phyloP scores from a whole-genome alignment of 2,113 vertebrate genomes.

The Cervus canadensis region DNA sequence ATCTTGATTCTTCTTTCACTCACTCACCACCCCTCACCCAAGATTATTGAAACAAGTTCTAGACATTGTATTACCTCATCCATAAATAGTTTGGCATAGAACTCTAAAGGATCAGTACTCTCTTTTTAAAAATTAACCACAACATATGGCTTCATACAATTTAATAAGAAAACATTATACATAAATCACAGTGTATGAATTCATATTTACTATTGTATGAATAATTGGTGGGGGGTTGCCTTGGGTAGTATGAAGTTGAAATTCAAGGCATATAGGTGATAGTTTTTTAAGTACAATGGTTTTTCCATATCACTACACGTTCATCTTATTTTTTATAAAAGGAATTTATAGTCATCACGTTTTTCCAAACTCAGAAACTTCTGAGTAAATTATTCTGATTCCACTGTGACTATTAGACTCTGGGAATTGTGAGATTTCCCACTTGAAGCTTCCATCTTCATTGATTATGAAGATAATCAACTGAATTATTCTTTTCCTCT shows the following conservation, averaged over 20 bases:
- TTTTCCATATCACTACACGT: slow-evolving; percentile 58
- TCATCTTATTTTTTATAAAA: slow-evolving; percentile 54
- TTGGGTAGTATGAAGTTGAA: background rate
- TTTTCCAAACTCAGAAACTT: slow-evolving; percentile 72
- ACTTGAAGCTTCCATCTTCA: slow-evolving; percentile 29
- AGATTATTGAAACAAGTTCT: background rate
- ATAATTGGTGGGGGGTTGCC: background rate
- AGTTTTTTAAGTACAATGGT: slow-evolving; percentile 56
- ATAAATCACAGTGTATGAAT: background rate
- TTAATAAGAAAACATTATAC: background rate
- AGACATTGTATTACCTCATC: background rate
- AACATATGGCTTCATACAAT: background rate
- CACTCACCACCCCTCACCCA: background rate
- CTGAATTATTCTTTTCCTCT: slow-evolving; percentile 48
- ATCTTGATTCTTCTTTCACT: background rate
- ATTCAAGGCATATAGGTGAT: background rate
- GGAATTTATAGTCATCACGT: slow-evolving; percentile 48
- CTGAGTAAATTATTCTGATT: slow-evolving; percentile 73
- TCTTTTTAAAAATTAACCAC: background rate
- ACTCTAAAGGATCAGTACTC: background rate
- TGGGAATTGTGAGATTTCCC: slow-evolving; percentile 7
- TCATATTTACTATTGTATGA: background rate
- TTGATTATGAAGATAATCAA: slow-evolving; percentile 66
- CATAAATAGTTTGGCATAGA: background rate
- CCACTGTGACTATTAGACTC: slow-evolving; percentile 3